Evolutionary conservation across 2,113 vertebrate species (phyloP), one percentile per base, ranked within the genome.

Genomic region (Panthera leo): DNA sequence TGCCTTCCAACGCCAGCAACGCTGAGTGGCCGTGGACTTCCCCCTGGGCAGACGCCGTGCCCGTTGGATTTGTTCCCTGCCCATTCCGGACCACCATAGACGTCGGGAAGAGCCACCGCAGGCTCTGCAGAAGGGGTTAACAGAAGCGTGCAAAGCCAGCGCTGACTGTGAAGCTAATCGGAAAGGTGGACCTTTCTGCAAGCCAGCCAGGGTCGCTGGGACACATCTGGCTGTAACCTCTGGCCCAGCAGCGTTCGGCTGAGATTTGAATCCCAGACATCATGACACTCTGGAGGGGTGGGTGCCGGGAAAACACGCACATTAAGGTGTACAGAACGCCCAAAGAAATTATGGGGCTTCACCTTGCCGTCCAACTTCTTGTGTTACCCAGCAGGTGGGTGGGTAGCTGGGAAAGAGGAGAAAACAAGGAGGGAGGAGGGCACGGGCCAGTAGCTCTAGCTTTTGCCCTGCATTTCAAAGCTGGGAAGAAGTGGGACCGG

Each of bases 151-250:
- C 94, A 48, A 45, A 97, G 58, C 1, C 5, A 85, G 89, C 5
- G 55, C 75, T 76, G 27, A 85, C 71, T 63, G 51, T 25, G 45
- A 93, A 93, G 96, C 95, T 94, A 87, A 97, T 93, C 67, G 94
- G 89, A 98, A 95, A 94, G 31, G 25, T 21, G 21, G 51, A 79
- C 82, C 29, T 89, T 79, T 79, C 27, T 12, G 4, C 53, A 42
- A 85, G 76, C 53, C 18, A 88, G 80, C 70, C 27, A 91, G 91
- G 83, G 85, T 73, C 85, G 58, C 76, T 31, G 90, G 70, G 97
- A 97, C 36, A 15, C 68, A 97, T 53, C 70, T 95, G 96, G 96
- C 93, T 7, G 0, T 70, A 87, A 96, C 45, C 89, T 98, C 97
- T 97, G 97, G 85, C 86, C 95, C 89, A 16, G 39, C n/a, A 42